Evolutionary conservation across 2,113 vertebrate species (phyloP).

Genomic region (Sinocyclocheilus rhinocerous): DNA sequence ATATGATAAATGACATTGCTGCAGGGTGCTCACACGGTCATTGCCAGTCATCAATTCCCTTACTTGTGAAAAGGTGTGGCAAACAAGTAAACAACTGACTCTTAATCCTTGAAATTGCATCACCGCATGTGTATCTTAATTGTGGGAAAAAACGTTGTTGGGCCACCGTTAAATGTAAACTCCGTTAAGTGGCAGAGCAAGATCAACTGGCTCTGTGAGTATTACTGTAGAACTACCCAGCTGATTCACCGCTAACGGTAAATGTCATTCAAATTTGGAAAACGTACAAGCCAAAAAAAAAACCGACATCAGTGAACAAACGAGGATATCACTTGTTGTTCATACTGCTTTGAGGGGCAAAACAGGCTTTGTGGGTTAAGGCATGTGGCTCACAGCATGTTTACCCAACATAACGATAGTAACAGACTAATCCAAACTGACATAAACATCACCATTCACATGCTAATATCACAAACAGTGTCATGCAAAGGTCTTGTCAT

Average conservation of each 20-base stretch:
- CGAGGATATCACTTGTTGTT: conserved; percentile 27
- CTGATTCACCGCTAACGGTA: conserved; percentile 79
- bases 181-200: conserved; percentile 75
- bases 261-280: conserved; percentile 70
- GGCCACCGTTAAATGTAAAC: conserved; percentile 74
- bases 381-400: neutral
- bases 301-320: neutral
- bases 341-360: conserved; percentile 16
- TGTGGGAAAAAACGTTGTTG: conserved; percentile 72
- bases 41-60: conserved; percentile 3
- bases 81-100: conserved; percentile 40
- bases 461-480: neutral
- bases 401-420: conserved; percentile 37
- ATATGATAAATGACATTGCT: conserved; percentile 6
- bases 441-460: conserved; percentile 17
- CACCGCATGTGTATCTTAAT: conserved; percentile 58
- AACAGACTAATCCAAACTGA: conserved; percentile 41
- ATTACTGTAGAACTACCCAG: conserved; percentile 66
- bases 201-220: conserved; percentile 71
- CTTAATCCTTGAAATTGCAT: conserved; percentile 42
- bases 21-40: conserved; percentile 28
- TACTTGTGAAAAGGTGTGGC: conserved; percentile 34
- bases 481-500: neutral
- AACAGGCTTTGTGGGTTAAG: conserved; percentile 10
- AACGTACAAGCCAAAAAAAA: too few species aligned